A percentile compares a stretch with the other conserved stretches of the same genome.
Conservation (phyloP, 2,888 invertebrate species). For the Drosophila cognata region DNA sequence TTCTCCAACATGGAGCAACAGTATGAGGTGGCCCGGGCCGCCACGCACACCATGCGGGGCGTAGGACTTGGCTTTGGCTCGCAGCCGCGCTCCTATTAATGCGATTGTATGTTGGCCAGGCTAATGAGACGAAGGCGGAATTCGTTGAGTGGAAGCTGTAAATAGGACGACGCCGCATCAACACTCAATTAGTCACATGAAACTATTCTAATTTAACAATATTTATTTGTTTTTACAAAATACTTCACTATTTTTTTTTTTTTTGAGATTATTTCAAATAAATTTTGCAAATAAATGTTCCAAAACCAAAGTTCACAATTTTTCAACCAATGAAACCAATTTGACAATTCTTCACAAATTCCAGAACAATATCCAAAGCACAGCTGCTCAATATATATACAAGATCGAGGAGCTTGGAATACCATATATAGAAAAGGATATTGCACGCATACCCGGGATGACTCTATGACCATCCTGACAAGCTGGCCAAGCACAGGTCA, state of each 20-base stretch:
- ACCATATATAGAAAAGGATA: neutral
- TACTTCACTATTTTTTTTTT: conserved; percentile 14
- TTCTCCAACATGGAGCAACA: conserved; percentile 97
- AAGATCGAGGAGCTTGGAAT: neutral
- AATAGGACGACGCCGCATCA: conserved; percentile 33
- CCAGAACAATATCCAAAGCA: neutral
- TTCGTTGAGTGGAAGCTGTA: conserved; percentile 35
- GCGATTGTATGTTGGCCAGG: neutral
- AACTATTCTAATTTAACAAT: conserved; percentile 38
- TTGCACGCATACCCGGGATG: neutral
- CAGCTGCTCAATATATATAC: neutral
- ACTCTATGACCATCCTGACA: neutral
- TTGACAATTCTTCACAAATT: neutral
- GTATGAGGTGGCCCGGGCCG: conserved; percentile 97
- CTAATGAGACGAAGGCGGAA: neutral
- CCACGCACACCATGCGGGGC: conserved; percentile 97
- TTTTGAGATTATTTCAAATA: conserved; percentile 51
- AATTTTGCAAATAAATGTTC: conserved; percentile 62
- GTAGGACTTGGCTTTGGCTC: conserved; percentile 92
- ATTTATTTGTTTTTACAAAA: conserved; percentile 37
- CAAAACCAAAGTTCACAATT: conserved; percentile 6
- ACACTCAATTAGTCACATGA: conserved; percentile 24
- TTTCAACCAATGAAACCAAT: neutral
- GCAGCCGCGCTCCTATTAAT: conserved; percentile 85
- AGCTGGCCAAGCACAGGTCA: neutral